Evolutionary conservation across 1,140 invertebrate genomes (phyloP), one percentile per base, ranked within the genome.

Genomic region (Zaprionus lachaisei): DNA sequence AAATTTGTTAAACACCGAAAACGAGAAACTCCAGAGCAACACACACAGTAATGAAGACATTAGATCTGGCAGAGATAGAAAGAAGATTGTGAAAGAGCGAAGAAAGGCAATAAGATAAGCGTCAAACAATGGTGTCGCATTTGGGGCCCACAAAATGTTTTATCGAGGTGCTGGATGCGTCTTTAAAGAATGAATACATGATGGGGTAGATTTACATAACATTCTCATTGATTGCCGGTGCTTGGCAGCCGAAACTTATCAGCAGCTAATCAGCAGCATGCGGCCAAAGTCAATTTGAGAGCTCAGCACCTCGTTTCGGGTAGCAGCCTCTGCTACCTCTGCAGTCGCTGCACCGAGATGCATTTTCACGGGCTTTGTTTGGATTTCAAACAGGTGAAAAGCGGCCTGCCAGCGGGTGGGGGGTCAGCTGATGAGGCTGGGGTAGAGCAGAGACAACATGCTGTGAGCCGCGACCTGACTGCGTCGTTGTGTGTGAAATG

Each of bases 241-340:
- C 15, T 44, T 71, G 80, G 72, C 34, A 72, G 73, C 68, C 57
- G 71, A 69, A 89, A 89, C 78, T 89, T 89, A 87, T 87, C 84
- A 87, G 84, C 84, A 80, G 84, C 84, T 87, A 87, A 87, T 87
- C 83, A 87, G 77, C 83, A 80, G 80, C 83, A 73, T 83, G 78
- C 58, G 75, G 85, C 75, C 79, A 69, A 56, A 68, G 72, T 81
- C 81, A 78, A 84, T 84, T 89, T 89, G 55, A 71, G 70, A 84
- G 84, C 84, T 89, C 84, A 90, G 84, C 84, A 89, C 84, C 84
- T 84, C 68, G 78, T 89, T 84, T 84, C 44, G 71, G 84, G 73
- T 70, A 83, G 83, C 76, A 44, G 65, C 49, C 58, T 5, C 47
- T 2, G 31, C 56, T 14, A 56, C 28, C 44, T 9, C 34, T 34